Base-by-base conservation (phyloP, 2,113 vertebrate genomes). In the Pygoscelis adeliae region DNA sequence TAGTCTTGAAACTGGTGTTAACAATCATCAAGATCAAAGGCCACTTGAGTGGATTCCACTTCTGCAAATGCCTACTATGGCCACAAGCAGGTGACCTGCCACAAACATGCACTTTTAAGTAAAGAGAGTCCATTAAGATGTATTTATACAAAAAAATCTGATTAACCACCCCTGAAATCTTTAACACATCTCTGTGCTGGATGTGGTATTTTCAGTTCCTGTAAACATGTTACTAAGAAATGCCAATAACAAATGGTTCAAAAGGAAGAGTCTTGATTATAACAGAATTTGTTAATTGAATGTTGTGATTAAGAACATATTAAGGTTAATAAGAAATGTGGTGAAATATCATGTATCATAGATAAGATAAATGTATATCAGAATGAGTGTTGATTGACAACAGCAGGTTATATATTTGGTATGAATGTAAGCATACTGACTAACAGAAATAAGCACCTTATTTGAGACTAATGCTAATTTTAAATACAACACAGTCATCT, bases 401-500 rank as follows among this genome's bases (percentile, higher is more conserved):
- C 47, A 71, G 50, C 8, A 79, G 38, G 23, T 77, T 92, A 86
- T 73, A 81, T 74, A 87, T 92, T 89, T 78, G 20, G n/a, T 66
- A 74, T 32, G n/a, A 83, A 77, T 84, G 7, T 32, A 81, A 87
- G 69, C 59, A 81, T 47, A 63, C 7, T 76, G 61, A 67, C 47
- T 91, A 89, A 96, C 69, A 93, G 73, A 94, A 92, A 77, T 49
- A 94, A 92, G 12, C 26, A 79, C 32, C 59, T 93, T 90, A 93
- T 89, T 91, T 83, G 30, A 89, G 59, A 81, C 50, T 59, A 90
- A 78, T 26, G 66, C 19, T 96, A 89, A 96, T 93, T 97, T 93
- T 92, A 95, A 96, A 84, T 69, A 91, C 52, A 66, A 87, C 61
- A 92, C 53, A 90, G 59, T 91, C 56, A 87, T 96, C 46, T 89